Base-by-base conservation (phyloP, 2,113 vertebrate species). In the Paradoxurus hermaphroditus region DNA sequence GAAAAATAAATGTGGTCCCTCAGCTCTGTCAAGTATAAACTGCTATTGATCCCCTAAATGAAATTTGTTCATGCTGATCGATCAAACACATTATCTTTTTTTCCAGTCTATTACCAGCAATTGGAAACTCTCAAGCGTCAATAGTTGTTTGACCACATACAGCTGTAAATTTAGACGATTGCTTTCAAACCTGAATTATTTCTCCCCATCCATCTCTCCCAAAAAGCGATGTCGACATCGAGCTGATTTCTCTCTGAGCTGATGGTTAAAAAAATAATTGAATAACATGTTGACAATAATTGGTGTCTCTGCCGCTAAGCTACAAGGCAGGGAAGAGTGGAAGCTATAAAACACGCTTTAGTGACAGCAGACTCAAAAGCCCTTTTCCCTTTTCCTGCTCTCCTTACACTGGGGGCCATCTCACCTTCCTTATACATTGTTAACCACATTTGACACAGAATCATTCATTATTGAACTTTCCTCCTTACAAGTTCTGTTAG, bases 1-100 rank as follows among this genome's bases (percentile, higher is more conserved):
- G 97, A 99, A 99, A 99, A 99, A 99, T 99, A 99, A 99, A 99
- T 99, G 99, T 98, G 99, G 98, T 99, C 99, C 99, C 99, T 99
- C 98, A 97, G 98, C 99, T 99, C 99, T 99, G 99, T 99, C 99
- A 99, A 99, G 99, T 99, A 99, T 99, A 99, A 99, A 99, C 99
- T 99, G 99, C 99, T 99, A 99, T 99, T 99, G 99, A 99, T 99
- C 99, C 98, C 99, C 98, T 99, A 99, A 99, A 99, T 99, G 99
- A 99, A 99, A 99, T 99, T 99, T 99, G 99, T 99, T 99, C 99
- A 98, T 99, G 99, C 99, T 99, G 99, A 99, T 99, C 99, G 99
- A 99, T 99, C 99, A 99, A 99, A 99, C 98, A 99, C 99, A 99
- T 99, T 99, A 99, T 99, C 99, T 99, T 99, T 99, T 99, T 98